A percentile compares a stretch with the other conserved stretches of the same genome.
These are phyloP conservation scores for Anableps anableps DNA, from an alignment of 2,797 vertebrate species.

Conservation along the genomic window DNA sequence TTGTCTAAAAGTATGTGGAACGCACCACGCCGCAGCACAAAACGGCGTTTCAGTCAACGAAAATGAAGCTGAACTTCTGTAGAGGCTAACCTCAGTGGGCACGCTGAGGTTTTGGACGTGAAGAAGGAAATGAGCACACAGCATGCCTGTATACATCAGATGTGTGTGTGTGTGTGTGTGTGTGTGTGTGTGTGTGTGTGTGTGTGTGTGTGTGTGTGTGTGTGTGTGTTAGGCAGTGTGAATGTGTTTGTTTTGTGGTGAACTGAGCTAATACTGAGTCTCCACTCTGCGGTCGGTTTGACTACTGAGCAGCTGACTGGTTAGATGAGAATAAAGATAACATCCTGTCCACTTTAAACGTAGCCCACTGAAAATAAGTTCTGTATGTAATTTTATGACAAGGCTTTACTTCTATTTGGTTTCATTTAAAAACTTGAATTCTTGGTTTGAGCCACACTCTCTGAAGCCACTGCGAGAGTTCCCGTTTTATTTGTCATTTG, in stretches of 20 bases:
- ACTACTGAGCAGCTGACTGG: background rate
- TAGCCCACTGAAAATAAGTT: background rate
- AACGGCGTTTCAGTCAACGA: background rate
- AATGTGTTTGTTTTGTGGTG: background rate
- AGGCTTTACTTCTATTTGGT: background rate
- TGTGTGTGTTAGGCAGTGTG: background rate
- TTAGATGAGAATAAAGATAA: background rate
- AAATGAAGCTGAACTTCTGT: background rate
- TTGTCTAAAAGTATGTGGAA: background rate
- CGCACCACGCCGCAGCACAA: background rate
- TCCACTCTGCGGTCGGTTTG: background rate
- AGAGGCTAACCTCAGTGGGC: conserved; percentile 18
- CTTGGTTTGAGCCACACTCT: background rate
- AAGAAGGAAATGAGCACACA: background rate
- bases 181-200: background rate
- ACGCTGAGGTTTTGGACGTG: background rate
- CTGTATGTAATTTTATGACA: background rate
- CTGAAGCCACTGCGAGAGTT: background rate
- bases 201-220: background rate
- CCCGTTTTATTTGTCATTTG: background rate
- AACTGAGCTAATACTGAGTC: no score
- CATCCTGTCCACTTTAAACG: background rate
- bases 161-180: background rate
- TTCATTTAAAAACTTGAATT: background rate
- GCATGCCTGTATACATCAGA: no score